phyloP scores from a whole-genome alignment of 1,140 invertebrate species.

The fruit fly (Drosophila melanogaster) region DNA sequence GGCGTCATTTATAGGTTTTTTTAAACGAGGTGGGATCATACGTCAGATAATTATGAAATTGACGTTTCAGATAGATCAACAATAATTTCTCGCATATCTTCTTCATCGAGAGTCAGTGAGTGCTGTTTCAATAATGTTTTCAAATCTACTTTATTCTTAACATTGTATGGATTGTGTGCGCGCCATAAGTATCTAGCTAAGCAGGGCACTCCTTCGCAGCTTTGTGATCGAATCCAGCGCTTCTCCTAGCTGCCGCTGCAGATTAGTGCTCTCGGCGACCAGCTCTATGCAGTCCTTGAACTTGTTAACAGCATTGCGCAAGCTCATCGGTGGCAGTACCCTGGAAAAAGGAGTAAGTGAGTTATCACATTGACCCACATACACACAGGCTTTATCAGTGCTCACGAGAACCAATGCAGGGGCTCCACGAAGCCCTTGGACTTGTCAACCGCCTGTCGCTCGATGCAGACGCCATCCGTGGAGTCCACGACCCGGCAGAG shows the following conservation, averaged over 20 bases:
- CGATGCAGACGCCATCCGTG: constrained; percentile 27
- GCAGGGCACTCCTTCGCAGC: constrained; percentile 20
- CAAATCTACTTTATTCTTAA: constrained; percentile 51
- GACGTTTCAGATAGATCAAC: too few species aligned
- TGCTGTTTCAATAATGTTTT: not conserved
- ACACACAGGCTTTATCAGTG: not conserved
- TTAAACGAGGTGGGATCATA: too few species aligned
- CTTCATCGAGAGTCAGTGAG: too few species aligned
- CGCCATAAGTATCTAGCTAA: constrained; percentile 8
- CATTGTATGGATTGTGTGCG: not conserved
- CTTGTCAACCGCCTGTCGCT: constrained; percentile 63
- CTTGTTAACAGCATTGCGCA: constrained; percentile 87
- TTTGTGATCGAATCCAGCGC: constrained; percentile 57
- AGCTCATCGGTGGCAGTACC: constrained; percentile 87
- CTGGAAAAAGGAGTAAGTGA: constrained; percentile 71
- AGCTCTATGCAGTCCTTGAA: constrained; percentile 87
- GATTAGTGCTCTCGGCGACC: constrained; percentile 86
- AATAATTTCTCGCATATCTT: too few species aligned
- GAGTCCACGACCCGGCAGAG: constrained; percentile 56
- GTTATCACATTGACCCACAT: constrained; percentile 10
- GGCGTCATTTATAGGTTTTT: too few species aligned
- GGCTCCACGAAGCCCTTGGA: constrained; percentile 85
- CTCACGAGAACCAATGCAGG: constrained; percentile 87
- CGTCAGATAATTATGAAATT: too few species aligned
- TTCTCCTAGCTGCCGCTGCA: constrained; percentile 85